Base-by-base conservation (phyloP, 1,140 invertebrate species). In the Drosophila kepulauana region DNA sequence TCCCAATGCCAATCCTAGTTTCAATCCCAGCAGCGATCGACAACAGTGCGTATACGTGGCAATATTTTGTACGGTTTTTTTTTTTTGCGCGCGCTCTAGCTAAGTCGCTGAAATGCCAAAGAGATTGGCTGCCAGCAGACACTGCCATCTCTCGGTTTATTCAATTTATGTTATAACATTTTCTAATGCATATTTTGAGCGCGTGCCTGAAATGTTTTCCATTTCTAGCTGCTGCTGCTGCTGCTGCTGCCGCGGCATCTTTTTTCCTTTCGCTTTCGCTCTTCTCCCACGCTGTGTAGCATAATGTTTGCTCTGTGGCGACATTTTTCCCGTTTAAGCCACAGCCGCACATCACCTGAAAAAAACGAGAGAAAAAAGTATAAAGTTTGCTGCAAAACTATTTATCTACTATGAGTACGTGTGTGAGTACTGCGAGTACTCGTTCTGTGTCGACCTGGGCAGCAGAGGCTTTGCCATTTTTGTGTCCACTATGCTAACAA, bases 91-190 rank as follows among this genome's bases (percentile, higher is more conserved):
- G 0, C 16, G 20, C 20, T 0, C 43, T 48, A 52, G 84, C 76
- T 87, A 77, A 74, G 66, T 65, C 15, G 63, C 79, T 68, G 11
- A 64, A 62, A 74, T 72, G 67, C 79, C 69, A 75, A 57, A 80
- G 76, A 82, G 76, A 88, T 82, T 82, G 79, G 57, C 80, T 79
- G 79, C n/a, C 56, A 25, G 35, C 56, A 25, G 35, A 38, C 33
- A 57, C 58, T 56, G 64, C 38, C 73, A 81, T 70, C 76, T 70
- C 76, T 80, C 71, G 85, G 69, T 82, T 88, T 84, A 88, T 88
- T 88, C 88, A 88, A 88, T 88, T 88, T 88, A 89, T 88, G 81
- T 84, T 89, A 89, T 81, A 79, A 78, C 73, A 89, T 89, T 88
- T 88, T 88, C 85, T 75, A 89, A 84, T 87, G 84, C 84, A 87